Percentiles rank a stretch among this genome's conserved stretches.
Conservation (phyloP, 2,113 vertebrate genomes). For the Empidonax alnorum region DNA sequence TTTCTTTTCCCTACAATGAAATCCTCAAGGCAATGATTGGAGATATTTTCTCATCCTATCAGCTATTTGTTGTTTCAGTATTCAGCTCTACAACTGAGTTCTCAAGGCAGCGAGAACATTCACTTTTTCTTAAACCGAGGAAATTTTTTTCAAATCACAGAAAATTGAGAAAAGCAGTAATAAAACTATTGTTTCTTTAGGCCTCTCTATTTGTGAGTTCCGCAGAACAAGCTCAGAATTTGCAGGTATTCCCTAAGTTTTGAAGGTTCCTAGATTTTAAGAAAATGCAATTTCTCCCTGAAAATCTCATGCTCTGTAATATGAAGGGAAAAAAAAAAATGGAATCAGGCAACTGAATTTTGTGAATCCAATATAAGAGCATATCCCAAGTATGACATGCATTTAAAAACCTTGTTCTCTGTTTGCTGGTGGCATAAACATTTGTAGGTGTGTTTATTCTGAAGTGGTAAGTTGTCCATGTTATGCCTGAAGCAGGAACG, state of each 20-base stretch:
- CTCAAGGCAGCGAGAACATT: neutral
- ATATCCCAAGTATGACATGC: neutral
- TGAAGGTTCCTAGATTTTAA: neutral
- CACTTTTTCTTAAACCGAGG: neutral
- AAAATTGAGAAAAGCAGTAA: neutral
- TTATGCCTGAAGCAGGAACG: neutral
- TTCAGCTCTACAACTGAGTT: neutral
- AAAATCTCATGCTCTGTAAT: neutral
- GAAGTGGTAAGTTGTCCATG: neutral
- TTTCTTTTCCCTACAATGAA: neutral
- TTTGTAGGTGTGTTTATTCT: neutral
- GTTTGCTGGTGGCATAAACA: neutral
- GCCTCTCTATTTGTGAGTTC: neutral
- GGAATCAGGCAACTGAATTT: neutral
- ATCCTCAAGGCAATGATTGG: neutral
- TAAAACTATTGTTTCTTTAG: neutral
- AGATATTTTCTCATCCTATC: neutral
- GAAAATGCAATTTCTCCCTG: neutral
- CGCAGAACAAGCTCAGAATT: neutral
- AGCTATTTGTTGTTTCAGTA: neutral
- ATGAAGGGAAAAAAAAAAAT: neutral
- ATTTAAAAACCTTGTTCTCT: neutral
- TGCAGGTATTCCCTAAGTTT: neutral
- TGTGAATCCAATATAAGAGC: neutral
- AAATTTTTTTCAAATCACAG: neutral